phyloP scores from a whole-genome alignment of 1,140 invertebrate genomes.

The Drosophila nasuta region DNA sequence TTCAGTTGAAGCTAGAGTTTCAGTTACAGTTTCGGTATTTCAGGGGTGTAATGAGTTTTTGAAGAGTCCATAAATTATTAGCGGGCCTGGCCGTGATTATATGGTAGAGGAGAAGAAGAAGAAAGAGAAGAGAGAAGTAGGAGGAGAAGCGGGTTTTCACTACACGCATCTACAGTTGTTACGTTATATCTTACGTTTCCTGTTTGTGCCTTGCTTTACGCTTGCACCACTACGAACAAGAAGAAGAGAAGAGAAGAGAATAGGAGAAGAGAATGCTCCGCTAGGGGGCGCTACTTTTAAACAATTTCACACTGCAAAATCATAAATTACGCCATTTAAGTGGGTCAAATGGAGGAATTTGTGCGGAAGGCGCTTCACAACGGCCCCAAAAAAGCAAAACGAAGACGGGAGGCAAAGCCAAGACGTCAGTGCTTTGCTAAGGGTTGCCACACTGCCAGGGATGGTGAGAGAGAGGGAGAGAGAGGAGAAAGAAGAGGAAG shows the following conservation, averaged over 20 bases:
- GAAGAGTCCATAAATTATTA: slow-evolving; percentile 29
- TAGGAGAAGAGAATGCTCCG: slow-evolving; percentile 3
- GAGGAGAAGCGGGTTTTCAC: background rate
- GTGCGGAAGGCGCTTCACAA: slow-evolving; percentile 79
- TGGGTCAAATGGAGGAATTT: slow-evolving; percentile 84
- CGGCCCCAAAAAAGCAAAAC: slow-evolving; percentile 26
- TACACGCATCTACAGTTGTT: background rate
- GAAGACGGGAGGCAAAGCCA: slow-evolving; percentile 42
- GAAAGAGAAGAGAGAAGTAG: too few species aligned
- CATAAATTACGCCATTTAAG: slow-evolving; percentile 83
- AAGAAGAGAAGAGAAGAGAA: background rate
- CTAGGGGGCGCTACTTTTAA: slow-evolving; percentile 64
- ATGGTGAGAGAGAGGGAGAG: background rate
- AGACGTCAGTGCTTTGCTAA: slow-evolving; percentile 14
- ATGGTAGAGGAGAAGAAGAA: background rate
- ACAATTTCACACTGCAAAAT: slow-evolving; percentile 80
- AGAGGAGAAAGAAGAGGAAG: slow-evolving; percentile 14
- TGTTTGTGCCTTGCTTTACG: slow-evolving; percentile 4
- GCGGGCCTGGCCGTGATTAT: slow-evolving; percentile 3
- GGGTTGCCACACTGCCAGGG: background rate
- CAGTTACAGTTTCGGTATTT: too few species aligned
- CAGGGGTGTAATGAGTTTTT: slow-evolving; percentile 19
- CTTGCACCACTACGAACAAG: background rate
- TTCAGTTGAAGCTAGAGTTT: background rate
- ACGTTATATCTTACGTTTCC: slow-evolving; percentile 33